Evolutionary conservation across 2,888 invertebrate species (phyloP).

Genomic region (Meteorus colon): DNA sequence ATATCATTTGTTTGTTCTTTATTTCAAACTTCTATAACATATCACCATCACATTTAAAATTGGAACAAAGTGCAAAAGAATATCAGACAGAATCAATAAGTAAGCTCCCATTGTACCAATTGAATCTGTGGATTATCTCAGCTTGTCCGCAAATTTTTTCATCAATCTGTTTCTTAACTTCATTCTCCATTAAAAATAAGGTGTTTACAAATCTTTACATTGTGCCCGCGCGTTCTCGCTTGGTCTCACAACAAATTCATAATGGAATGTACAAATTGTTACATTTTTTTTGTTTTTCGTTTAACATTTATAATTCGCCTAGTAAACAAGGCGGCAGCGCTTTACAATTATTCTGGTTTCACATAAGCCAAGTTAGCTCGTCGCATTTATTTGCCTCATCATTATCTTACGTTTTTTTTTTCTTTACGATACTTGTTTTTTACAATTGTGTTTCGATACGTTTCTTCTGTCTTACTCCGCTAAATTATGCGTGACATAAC

Average conservation of each 20-base stretch:
- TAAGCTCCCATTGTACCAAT: conserved; percentile 55
- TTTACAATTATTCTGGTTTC: conserved; percentile 18
- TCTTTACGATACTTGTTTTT: conserved; percentile 35
- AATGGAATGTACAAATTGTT: conserved; percentile 88
- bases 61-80: background rate
- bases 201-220: background rate
- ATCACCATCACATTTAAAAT: background rate
- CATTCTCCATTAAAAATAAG: background rate
- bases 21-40: conserved; percentile 2
- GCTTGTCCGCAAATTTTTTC: conserved; percentile 3
- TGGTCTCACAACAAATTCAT: conserved; percentile 77
- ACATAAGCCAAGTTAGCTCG: background rate
- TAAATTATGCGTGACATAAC: conserved; percentile 44
- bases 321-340: conserved; percentile 10
- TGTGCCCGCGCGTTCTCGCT: conserved; percentile 55
- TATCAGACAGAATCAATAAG: conserved; percentile 50
- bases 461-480: background rate
- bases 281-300: conserved; percentile 69
- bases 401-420: conserved; percentile 30
- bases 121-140: conserved; percentile 45
- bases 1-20: conserved; percentile 10
- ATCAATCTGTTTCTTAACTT: background rate
- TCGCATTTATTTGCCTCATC: conserved; percentile 6
- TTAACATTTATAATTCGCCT: conserved; percentile 39
- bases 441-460: conserved; percentile 2